Percentiles rank a stretch among this genome's conserved stretches.
phyloP scores from a whole-genome alignment of 2,888 invertebrate genomes.

The Patella caerulea region DNA sequence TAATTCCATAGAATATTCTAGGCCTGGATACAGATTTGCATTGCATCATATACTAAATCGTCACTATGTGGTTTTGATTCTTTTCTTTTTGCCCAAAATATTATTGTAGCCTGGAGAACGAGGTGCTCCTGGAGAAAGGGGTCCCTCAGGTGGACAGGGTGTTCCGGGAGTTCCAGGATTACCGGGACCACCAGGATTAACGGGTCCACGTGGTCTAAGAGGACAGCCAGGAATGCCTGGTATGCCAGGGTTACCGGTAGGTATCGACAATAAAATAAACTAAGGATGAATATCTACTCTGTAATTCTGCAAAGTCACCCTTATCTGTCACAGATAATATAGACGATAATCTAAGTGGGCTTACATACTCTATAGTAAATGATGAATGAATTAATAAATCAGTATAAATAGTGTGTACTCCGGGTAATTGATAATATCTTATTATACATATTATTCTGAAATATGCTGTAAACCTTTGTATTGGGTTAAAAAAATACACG shows the following conservation, averaged over 20 bases:
- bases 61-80: background rate
- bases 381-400: too few relatives aligned
- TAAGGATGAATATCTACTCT: too few relatives aligned
- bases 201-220: constrained; percentile 59
- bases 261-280: constrained; percentile 14
- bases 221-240: constrained; percentile 64
- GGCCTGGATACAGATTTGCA: background rate
- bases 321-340: too few relatives aligned
- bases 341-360: too few relatives aligned
- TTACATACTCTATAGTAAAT: too few relatives aligned
- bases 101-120: constrained; percentile 57
- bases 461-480: too few relatives aligned
- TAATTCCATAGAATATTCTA: background rate
- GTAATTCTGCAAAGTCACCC: too few relatives aligned
- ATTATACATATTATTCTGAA: too few relatives aligned
- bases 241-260: constrained; percentile 64
- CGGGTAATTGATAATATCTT: too few relatives aligned
- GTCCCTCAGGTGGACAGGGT: constrained; percentile 54
- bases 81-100: background rate
- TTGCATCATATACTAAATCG: background rate
- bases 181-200: constrained; percentile 58
- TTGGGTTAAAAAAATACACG: too few relatives aligned
- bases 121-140: constrained; percentile 57
- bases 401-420: too few relatives aligned
- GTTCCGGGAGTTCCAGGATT: constrained; percentile 59